Base-by-base conservation (phyloP, 2,113 vertebrate species). In the Hassar affinis region DNA sequence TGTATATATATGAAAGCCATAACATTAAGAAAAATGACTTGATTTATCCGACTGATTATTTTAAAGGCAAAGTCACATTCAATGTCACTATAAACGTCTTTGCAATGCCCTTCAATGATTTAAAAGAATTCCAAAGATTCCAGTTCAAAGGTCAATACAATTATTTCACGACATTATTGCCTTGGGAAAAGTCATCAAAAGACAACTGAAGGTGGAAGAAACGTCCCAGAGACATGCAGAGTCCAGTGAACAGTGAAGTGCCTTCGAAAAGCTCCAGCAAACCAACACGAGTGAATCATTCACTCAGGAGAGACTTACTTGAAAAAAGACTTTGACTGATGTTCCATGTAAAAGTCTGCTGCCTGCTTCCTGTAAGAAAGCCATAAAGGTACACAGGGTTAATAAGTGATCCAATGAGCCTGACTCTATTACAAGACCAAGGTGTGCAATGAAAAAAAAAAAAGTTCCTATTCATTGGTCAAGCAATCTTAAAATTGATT, bases 311-410 rank as follows among this genome's bases (percentile, higher is more conserved):
- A 83, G 76, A 96, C 97, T 89, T 94, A 98, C 97, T 94, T 97
- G 90, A 94, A 98, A 92, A 95, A 96, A 61, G 96, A 94, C 89
- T 93, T 99, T 89, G 96, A 92, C 59, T 95, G 97, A 92, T 99
- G 95, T 82, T 98, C 97, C 81, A 87, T 84, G 9, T 97, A 95
- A 91, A 99, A 96, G 93, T 99, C 97, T 52, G 91, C 90, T 72
- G 95, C 97, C 92, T 97, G 96, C 92, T 93, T 96, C 94, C 97
- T 99, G 93, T 52, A 94, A 95, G 78, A 92, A 88, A 87, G 90
- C 82, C 85, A 92, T 87, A 94, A 93, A 84, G 42, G 81, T 49
- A 86, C 0, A 78, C 59, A 86, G n/a, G 72, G 90, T 93, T 91
- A 92, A 92, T 90, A 80, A 92, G 79, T 89, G 79, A 88, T 89